Evolutionary conservation across 2,888 invertebrate genomes (phyloP).

Genomic region (Melipona bicolor): DNA sequence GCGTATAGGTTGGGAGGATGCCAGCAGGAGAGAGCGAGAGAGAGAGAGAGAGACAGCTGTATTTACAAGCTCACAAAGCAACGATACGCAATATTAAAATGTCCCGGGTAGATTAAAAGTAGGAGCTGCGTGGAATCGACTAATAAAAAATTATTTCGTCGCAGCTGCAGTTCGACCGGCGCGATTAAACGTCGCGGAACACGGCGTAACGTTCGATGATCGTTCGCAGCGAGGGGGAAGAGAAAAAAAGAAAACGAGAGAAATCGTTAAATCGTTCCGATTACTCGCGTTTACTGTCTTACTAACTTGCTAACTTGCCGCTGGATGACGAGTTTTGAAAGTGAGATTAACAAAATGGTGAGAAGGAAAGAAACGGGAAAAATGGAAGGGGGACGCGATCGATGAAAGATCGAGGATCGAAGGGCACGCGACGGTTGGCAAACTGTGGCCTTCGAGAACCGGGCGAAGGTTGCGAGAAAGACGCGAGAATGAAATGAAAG

Average conservation of each 20-base stretch:
- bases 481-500: conserved; percentile 56
- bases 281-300: too few relatives aligned
- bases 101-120: conserved; percentile 70
- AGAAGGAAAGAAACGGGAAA: not conserved
- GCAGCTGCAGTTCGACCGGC: conserved; percentile 20
- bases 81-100: conserved; percentile 75
- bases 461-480: conserved; percentile 47
- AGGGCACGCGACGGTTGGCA: conserved; percentile 36
- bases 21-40: not conserved
- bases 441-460: not conserved
- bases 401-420: conserved; percentile 38
- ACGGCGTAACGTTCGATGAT: conserved; percentile 7
- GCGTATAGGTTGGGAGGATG: conserved; percentile 31
- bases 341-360: not conserved
- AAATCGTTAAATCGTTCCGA: not conserved
- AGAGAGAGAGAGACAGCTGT: conserved; percentile 43
- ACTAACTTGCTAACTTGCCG: not conserved
- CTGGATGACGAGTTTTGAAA: too few relatives aligned
- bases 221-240: not conserved
- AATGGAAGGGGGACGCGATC: not conserved
- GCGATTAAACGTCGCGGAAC: conserved; percentile 19
- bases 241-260: too few relatives aligned
- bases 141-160: conserved; percentile 58
- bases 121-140: conserved; percentile 41
- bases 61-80: conserved; percentile 75